phyloP scores from a whole-genome alignment of 2,888 invertebrate genomes.

The Drosophila gaucha region DNA sequence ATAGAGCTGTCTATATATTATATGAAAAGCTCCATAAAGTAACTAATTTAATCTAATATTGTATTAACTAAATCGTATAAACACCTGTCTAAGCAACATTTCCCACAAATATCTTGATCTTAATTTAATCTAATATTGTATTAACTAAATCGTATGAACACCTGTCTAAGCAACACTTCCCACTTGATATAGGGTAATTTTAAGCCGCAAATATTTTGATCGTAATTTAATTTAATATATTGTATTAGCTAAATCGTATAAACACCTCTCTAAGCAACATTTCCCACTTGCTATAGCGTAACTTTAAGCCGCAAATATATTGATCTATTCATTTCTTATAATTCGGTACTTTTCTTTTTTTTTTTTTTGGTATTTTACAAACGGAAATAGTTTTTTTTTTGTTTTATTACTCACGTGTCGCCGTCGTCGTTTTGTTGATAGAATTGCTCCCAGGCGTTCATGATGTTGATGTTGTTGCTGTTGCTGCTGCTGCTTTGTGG shows the following conservation, averaged over 20 bases:
- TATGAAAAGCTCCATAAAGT: no score
- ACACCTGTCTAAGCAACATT: background rate
- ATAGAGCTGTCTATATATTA: no score
- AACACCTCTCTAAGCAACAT: no score
- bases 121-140: no score
- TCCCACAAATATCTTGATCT: background rate
- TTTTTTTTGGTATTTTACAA: constrained; percentile 32
- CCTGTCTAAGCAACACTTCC: background rate
- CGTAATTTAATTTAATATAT: no score
- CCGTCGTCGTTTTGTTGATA: constrained; percentile 93
- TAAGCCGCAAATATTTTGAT: background rate
- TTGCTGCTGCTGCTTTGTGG: constrained; percentile 26
- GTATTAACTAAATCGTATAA: background rate
- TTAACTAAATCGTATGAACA: background rate
- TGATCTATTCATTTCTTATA: background rate
- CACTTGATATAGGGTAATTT: constrained; percentile 7
- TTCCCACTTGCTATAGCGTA: constrained; percentile 9
- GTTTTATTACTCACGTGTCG: constrained; percentile 90
- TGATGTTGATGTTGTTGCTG: constrained; percentile 72
- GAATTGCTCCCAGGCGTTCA: constrained; percentile 87
- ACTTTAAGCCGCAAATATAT: background rate
- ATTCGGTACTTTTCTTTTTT: background rate
- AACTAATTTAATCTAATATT: no score
- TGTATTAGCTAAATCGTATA: no score
- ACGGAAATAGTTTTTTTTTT: constrained; percentile 45